A percentile compares a stretch with the other conserved stretches of the same genome.
These are phyloP conservation scores for Hycleus phaleratus DNA, from an alignment of 1,140 invertebrate species.

Conservation along the genomic window DNA sequence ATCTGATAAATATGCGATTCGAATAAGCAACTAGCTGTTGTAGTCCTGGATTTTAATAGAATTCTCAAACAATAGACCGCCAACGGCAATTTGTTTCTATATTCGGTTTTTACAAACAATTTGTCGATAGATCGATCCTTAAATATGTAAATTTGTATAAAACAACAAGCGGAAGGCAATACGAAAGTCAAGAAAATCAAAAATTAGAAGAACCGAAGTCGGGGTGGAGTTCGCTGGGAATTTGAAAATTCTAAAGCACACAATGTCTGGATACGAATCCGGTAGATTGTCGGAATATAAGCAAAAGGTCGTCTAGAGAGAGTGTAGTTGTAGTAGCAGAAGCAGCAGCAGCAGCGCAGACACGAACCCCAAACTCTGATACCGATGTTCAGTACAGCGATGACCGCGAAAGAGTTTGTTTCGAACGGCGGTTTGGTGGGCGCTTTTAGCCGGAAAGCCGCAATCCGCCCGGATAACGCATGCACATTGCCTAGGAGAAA, in stretches of 20 bases:
- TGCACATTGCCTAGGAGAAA: not conserved
- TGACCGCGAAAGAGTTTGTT: constrained; percentile 21
- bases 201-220: too few relatives aligned
- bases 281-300: not conserved
- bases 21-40: too few relatives aligned
- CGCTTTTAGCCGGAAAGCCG: not conserved
- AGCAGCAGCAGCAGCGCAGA: constrained; percentile 18
- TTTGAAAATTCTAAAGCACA: too few relatives aligned
- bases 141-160: constrained; percentile 5
- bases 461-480: not conserved
- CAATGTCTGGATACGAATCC: not conserved
- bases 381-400: constrained; percentile 24
- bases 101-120: not conserved
- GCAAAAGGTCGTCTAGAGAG: not conserved
- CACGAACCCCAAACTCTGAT: constrained; percentile 11
- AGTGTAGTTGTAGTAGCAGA: too few relatives aligned
- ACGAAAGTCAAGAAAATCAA: too few relatives aligned
- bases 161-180: not conserved
- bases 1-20: too few relatives aligned
- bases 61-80: too few relatives aligned
- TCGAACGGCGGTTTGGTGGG: not conserved
- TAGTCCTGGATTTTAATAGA: too few relatives aligned
- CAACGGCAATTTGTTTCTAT: too few relatives aligned
- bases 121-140: constrained; percentile 1
- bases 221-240: too few relatives aligned